These are phyloP conservation scores for Chymomyza caudatula DNA, from an alignment of 2,888 invertebrate species.

Conservation along the genomic window DNA sequence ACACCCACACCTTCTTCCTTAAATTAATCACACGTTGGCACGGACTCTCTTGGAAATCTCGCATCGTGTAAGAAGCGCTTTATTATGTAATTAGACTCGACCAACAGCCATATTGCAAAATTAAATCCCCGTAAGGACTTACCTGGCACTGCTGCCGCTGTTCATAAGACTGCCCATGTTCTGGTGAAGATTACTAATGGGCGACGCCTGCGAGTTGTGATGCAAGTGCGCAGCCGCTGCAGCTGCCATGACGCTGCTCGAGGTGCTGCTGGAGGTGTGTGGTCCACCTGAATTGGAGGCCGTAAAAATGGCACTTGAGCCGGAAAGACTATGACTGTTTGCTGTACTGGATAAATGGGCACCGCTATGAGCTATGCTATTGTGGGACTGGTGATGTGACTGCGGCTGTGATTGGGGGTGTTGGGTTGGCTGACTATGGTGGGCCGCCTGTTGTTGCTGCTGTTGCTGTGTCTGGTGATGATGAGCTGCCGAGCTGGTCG, in stretches of 20 bases:
- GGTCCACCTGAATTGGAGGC: slow-evolving; percentile 27
- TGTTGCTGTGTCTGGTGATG: slow-evolving; percentile 49
- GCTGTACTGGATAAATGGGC: slow-evolving; percentile 36
- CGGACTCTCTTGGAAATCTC: too few relatives aligned
- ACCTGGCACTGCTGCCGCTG: slow-evolving; percentile 78
- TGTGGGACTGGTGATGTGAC: slow-evolving; percentile 52
- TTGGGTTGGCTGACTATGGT: slow-evolving; percentile 35
- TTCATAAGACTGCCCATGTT: slow-evolving; percentile 78
- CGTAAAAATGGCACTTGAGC: slow-evolving; percentile 14
- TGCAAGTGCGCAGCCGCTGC: slow-evolving; percentile 75
- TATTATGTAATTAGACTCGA: too few relatives aligned
- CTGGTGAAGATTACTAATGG: slow-evolving; percentile 78
- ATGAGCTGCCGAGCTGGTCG: slow-evolving; percentile 14
- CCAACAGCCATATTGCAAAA: too few relatives aligned
- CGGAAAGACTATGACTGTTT: slow-evolving; percentile 20
- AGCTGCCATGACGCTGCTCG: slow-evolving; percentile 72
- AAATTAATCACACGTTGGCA: too few relatives aligned
- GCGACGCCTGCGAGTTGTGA: slow-evolving; percentile 75
- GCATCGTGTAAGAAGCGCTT: too few relatives aligned
- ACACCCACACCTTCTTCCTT: too few relatives aligned
- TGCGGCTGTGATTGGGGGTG: slow-evolving; percentile 36
- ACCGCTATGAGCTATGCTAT: slow-evolving; percentile 55
- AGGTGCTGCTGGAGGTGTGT: slow-evolving; percentile 62
- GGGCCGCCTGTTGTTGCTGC: slow-evolving; percentile 45
- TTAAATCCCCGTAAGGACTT: too few relatives aligned